phyloP scores from a whole-genome alignment of 2,797 vertebrate species.

The Chaetophractus vellerosus region DNA sequence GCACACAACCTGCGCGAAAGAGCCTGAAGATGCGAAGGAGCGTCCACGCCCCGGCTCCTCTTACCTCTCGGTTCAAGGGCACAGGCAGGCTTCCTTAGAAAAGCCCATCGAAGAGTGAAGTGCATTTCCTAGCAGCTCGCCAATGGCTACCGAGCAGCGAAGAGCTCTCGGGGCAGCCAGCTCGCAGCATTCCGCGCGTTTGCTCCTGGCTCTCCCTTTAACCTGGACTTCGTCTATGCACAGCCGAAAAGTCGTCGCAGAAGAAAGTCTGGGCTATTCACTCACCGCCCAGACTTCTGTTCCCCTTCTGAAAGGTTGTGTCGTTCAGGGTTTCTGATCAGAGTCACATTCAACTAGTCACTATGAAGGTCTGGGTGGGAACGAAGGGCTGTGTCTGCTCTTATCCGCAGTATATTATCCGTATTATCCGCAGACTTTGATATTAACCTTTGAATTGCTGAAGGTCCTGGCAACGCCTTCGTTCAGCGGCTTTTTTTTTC shows the following conservation, averaged over 20 bases:
- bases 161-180: neutral
- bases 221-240: neutral
- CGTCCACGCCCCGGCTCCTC: fast-evolving
- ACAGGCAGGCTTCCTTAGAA: neutral
- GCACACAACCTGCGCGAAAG: neutral
- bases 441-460: neutral
- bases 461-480: no score
- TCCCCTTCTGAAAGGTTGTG: neutral
- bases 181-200: neutral
- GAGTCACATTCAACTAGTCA: neutral
- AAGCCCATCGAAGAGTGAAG: neutral
- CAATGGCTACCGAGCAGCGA: no score
- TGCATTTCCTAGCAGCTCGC: neutral
- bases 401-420: no score
- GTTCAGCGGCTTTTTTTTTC: neutral
- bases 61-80: neutral
- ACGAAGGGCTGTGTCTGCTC: neutral
- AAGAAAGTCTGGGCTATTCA: neutral
- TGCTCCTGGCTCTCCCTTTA: neutral
- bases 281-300: neutral
- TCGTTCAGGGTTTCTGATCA: neutral
- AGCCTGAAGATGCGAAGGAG: no score
- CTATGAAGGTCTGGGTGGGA: neutral
- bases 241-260: neutral
- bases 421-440: neutral